Conservation (phyloP, 2,797 vertebrate species). For the Trichosurus vulpecula region DNA sequence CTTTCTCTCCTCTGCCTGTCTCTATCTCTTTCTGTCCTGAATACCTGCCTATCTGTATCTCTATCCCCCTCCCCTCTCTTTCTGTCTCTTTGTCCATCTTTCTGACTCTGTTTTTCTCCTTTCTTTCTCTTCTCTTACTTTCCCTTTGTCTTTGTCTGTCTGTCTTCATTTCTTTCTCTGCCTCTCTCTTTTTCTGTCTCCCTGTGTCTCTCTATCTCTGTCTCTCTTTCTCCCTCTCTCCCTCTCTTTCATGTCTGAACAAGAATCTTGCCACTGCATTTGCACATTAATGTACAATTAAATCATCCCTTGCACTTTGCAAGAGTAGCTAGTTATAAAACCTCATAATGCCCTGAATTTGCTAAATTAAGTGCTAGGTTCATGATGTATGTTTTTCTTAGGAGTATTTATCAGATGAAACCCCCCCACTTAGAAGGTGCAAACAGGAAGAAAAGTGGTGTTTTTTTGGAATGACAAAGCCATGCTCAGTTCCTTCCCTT, state of each 20-base stretch:
- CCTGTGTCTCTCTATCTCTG: neutral
- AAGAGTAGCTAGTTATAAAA: conserved; percentile 73
- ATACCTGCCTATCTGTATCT: neutral
- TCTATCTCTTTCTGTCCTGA: neutral
- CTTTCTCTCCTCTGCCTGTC: neutral
- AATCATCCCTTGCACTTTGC: conserved; percentile 71
- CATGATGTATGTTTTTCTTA: conserved; percentile 66
- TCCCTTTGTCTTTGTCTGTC: too few species aligned
- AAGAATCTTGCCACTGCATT: conserved; percentile 62
- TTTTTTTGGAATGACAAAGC: conserved; percentile 57
- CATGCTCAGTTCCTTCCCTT: conserved; percentile 15
- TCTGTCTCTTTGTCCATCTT: too few species aligned
- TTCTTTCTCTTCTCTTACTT: too few species aligned
- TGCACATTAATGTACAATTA: conserved; percentile 78
- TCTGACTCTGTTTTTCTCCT: too few species aligned
- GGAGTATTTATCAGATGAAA: conserved; percentile 58
- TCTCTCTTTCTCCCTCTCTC: neutral
- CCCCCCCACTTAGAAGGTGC: conserved; percentile 38
- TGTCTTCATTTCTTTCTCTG: too few species aligned
- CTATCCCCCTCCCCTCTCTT: neutral
- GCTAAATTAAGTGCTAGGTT: conserved; percentile 58
- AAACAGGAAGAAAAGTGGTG: conserved; percentile 43
- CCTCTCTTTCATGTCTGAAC: conserved; percentile 50
- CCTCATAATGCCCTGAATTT: conserved; percentile 50
- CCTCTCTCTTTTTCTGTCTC: neutral